Base-by-base conservation (phyloP, 1,140 invertebrate species). In the Trigoniulus corallinus region DNA sequence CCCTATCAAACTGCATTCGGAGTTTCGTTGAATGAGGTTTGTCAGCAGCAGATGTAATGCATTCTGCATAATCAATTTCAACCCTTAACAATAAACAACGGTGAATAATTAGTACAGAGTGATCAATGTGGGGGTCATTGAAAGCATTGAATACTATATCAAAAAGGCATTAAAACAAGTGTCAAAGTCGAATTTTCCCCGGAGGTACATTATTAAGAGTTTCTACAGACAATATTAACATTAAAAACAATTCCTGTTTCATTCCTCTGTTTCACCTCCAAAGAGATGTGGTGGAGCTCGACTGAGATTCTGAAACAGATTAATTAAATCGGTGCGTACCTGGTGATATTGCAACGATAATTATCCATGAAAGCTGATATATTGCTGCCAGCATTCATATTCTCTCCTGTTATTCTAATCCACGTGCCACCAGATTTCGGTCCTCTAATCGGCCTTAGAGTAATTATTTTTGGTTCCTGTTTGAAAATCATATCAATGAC, bases 371-470 rank as follows among this genome's bases (percentile, higher is more conserved):
- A 85, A 0, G 93, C 91, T 61, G 81, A 77, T 58, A 89, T 91
- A 47, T 79, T 79, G 63, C 87, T 91, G 22, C 95, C 95, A 40
- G 93, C 88, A 68, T 98, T 89, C 74, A 98, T 81, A 68, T 93
- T 83, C 54, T 80, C 76, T 10, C 95, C 95, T 53, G 77, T 81
- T 52, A 98, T 92, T 51, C 76, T 81, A 34, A 98, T 66, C 52
- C 76, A 77, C 3, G 93, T 98, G 7, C 94, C 94, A 13, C 94
- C 95, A 34, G 88, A 92, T 55, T 81, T 75, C 1, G 94, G 94
- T 0, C 94, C 95, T 60, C 82, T 82, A 52, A 77, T 79, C 0
- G 95, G 94, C 50, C 78, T 75, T 55, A 98, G 82, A 26, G 80
- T 79, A 44, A 74, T 74, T 47, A 93, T 88, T 61, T 78, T 74